Evolutionary conservation across 2,888 invertebrate genomes (phyloP), one percentile per base, ranked within the genome.

Genomic region (Rapana venosa): DNA sequence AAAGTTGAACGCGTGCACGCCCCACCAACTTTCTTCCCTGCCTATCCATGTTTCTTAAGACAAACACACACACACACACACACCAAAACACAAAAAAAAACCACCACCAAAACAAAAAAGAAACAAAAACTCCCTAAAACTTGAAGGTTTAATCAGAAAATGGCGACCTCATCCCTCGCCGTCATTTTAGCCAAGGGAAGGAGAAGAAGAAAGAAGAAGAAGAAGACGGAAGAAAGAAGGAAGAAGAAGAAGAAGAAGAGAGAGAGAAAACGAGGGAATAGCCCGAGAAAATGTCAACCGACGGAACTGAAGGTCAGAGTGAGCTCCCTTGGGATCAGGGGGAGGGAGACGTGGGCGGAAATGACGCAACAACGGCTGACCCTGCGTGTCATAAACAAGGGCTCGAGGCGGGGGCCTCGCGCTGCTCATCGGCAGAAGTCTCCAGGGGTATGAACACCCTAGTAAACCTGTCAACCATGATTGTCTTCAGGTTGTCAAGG

Each of bases 61-160:
- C 66, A 26, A 4, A 66, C 66, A 26, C 66, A 66, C 66, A 26
- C 66, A 66, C 66, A 66, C 66, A 66, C 66, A 66, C 66, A 26
- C 66, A 66, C 66, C 1, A 4, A 66, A 4, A 66, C 66, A 66
- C 66, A 66, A 11, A 74, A 8, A 8, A 74, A n/a, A 74, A 74
- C 1, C 2, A 30, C 22, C 8, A 74, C 2, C 17, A 74, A 74
- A 74, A 30, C n/a, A 74, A 74, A 30, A 8, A 74, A n/a, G n/a
- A 74, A 74, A n/a, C 8, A 26, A 74, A 74, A 8, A 26, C 11
- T n/a, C 17, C 26, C 17, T 2, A 66, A 26, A 74, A 26, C n/a
- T n/a, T 22, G n/a, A 74, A n/a, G 74, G 74, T n/a, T 74, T 74
- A 74, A 74, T 74, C 74, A 74, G 74, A 74, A 74, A 74, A 74